Evolutionary conservation across 64 coral and sea anemone species (phyloP).

Genomic region (Montipora efflorescens): DNA sequence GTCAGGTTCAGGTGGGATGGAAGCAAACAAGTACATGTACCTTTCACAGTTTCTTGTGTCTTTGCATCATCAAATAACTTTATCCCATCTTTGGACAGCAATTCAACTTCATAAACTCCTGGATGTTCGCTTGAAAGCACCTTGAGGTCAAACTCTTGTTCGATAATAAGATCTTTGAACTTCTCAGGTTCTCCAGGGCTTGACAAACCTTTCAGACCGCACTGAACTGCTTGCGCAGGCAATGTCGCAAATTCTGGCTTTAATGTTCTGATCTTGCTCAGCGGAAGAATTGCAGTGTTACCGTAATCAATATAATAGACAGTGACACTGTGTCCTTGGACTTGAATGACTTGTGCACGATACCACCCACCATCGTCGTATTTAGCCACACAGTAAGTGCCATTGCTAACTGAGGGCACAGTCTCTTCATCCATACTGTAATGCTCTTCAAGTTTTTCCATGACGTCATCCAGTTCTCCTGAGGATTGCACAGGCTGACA

Average conservation of each 20-base stretch:
- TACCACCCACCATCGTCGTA: constrained; percentile 38
- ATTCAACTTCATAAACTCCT: constrained; percentile 63
- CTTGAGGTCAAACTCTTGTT: constrained; percentile 45
- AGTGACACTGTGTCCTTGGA: neutral
- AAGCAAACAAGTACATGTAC: neutral
- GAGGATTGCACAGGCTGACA: constrained; percentile 66
- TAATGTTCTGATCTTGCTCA: constrained; percentile 1
- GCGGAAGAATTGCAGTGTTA: constrained; percentile 15
- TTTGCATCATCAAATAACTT: constrained; percentile 1
- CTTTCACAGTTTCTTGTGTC: neutral
- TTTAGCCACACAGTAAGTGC: constrained; percentile 75
- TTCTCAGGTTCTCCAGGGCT: constrained; percentile 6
- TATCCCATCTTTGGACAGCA: constrained; percentile 38
- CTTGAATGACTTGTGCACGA: neutral
- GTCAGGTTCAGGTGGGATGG: too few relatives aligned
- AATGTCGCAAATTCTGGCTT: constrained; percentile 25
- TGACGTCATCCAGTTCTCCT: constrained; percentile 74
- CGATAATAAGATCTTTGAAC: constrained; percentile 61
- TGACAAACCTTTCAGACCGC: constrained; percentile 5
- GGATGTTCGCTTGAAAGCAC: constrained; percentile 2
- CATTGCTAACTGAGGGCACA: constrained; percentile 61
- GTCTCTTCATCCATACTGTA: constrained; percentile 57
- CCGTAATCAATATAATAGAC: constrained; percentile 60
- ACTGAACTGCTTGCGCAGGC: constrained; percentile 51
- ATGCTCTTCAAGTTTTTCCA: constrained; percentile 72